A percentile compares a stretch with the other conserved stretches of the same genome.
These are phyloP conservation scores for Lophotriccus pileatus DNA, from an alignment of 2,797 vertebrate genomes.

Conservation along the genomic window DNA sequence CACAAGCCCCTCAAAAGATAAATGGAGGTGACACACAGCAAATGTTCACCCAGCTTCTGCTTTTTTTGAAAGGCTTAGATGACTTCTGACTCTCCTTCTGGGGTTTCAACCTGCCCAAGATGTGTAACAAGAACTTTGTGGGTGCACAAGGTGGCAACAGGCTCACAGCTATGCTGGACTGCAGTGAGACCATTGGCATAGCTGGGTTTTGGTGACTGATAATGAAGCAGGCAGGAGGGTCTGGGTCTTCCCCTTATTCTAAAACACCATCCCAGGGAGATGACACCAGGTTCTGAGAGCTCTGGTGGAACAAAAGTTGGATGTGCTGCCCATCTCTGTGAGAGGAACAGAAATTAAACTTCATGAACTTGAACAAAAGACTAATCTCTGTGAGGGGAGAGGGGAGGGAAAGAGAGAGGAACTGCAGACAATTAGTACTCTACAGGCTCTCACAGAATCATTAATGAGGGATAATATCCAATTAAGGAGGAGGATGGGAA, in stretches of 20 bases:
- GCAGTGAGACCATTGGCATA: rapidly evolving
- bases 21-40: neutral
- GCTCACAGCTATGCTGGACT: neutral
- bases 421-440: slow-evolving; percentile 53
- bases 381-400: slow-evolving; percentile 36
- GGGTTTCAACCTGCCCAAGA: neutral
- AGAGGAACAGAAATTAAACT: slow-evolving; percentile 62
- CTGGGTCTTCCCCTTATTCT: neutral
- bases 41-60: neutral
- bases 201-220: neutral
- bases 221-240: neutral
- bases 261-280: neutral
- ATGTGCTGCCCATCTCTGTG: neutral
- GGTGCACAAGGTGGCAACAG: rapidly evolving
- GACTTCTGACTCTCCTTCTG: neutral
- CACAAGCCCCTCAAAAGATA: neutral
- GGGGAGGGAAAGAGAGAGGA: slow-evolving; percentile 26
- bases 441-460: slow-evolving; percentile 49
- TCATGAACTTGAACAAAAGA: slow-evolving; percentile 65
- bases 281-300: slow-evolving; percentile 3
- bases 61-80: neutral
- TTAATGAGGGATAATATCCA: slow-evolving; percentile 60
- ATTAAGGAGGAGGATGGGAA: slow-evolving; percentile 55
- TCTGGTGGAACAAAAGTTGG: slow-evolving; percentile 30
- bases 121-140: rapidly evolving